These are phyloP conservation scores for Tigriopus californicus DNA, from an alignment of 2,888 invertebrate genomes.

Conservation along the genomic window DNA sequence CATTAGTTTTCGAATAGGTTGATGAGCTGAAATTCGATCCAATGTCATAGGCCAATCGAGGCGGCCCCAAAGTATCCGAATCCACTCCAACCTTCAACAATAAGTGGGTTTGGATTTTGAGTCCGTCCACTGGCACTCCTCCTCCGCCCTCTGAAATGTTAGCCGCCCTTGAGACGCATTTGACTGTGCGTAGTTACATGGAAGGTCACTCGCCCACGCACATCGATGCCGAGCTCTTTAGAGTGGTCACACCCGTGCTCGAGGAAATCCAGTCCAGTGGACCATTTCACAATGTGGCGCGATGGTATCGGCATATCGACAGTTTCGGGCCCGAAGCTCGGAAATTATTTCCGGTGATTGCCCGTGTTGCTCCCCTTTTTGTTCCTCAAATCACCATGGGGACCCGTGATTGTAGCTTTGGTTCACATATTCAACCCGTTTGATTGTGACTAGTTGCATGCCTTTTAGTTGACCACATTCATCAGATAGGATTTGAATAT, in stretches of 20 bases:
- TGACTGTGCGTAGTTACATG: not conserved
- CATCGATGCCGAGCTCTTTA: not conserved
- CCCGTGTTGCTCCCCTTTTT: not conserved
- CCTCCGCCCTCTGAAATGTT: no score
- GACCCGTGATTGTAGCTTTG: no score
- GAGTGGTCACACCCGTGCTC: no score
- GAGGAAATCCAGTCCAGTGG: no score
- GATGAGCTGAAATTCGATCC: not conserved
- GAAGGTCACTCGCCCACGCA: not conserved
- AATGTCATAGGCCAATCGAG: no score
- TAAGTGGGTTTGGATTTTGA: no score
- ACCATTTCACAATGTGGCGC: conserved; percentile 15
- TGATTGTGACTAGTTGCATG: no score
- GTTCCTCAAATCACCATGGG: not conserved
- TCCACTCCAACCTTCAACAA: not conserved
- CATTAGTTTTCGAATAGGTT: not conserved
- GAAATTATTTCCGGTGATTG: not conserved
- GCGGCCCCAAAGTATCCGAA: not conserved
- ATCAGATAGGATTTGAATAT: no score
- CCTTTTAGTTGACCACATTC: no score
- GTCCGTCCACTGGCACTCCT: not conserved
- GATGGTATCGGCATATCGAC: conserved; percentile 21
- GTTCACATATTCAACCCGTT: no score
- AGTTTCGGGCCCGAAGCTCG: conserved; percentile 16
- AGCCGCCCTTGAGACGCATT: not conserved